phyloP scores from a whole-genome alignment of 2,113 vertebrate species.

The Stomatorhinus ivindoensis region DNA sequence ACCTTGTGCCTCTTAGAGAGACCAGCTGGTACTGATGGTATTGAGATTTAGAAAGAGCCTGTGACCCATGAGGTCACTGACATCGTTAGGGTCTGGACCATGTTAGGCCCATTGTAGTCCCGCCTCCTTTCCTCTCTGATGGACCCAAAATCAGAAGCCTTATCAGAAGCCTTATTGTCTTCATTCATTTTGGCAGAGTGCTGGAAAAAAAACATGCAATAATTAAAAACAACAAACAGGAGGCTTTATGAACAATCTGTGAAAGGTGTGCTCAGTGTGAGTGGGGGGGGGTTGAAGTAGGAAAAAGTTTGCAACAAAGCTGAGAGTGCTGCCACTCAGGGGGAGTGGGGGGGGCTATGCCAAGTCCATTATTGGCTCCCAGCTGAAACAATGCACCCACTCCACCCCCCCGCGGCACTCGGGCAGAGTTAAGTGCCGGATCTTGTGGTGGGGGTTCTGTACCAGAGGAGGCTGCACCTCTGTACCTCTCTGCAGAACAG shows the following conservation, averaged over 20 bases:
- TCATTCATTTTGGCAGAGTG: background rate
- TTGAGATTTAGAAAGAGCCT: background rate
- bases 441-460: constrained; percentile 41
- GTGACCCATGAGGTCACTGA: background rate
- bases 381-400: constrained; percentile 52
- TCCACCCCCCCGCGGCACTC: constrained; percentile 44
- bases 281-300: background rate
- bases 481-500: constrained; percentile 50
- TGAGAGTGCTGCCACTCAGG: constrained; percentile 32
- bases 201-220: background rate
- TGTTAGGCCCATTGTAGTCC: background rate
- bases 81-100: background rate
- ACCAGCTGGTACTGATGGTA: background rate
- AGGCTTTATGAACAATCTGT: constrained; percentile 12
- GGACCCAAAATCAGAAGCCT: background rate
- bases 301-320: constrained; percentile 32
- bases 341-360: constrained; percentile 38
- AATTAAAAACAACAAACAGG: constrained; percentile 21
- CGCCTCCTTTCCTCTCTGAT: background rate
- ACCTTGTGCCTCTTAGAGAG: background rate
- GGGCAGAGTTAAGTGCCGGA: constrained; percentile 55
- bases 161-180: no score
- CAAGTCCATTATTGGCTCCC: constrained; percentile 60
- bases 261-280: background rate
- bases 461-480: constrained; percentile 43